A percentile compares a stretch with the other conserved stretches of the same genome.
Conservation (phyloP, 1,140 invertebrate genomes). For the Drosophila mauritiana region DNA sequence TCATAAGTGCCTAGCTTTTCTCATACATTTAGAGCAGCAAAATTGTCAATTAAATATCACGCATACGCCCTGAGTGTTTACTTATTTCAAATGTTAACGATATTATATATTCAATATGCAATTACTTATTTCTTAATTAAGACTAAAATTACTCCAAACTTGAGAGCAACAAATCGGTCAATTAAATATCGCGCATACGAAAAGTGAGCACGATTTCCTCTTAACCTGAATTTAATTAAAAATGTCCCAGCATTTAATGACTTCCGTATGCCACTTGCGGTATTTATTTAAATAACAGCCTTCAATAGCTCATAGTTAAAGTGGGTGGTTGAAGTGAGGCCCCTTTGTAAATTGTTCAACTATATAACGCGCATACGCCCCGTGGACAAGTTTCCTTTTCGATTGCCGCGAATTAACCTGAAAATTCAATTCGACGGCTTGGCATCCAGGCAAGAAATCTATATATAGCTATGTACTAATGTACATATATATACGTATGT, state of each 20-base stretch:
- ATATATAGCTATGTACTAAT: slow-evolving; percentile 26
- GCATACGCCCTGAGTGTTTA: neutral
- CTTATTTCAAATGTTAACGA: neutral
- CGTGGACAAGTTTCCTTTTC: slow-evolving; percentile 34
- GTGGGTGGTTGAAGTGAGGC: slow-evolving; percentile 6
- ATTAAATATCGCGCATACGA: slow-evolving; percentile 68
- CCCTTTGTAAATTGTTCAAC: slow-evolving; percentile 39
- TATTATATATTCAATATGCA: neutral
- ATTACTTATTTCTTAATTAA: slow-evolving; percentile 9
- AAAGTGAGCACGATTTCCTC: slow-evolving; percentile 27
- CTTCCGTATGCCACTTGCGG: slow-evolving; percentile 8
- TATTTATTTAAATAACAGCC: slow-evolving; percentile 33
- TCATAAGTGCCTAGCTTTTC: neutral
- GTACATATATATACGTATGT: slow-evolving; percentile 3
- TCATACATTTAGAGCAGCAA: neutral
- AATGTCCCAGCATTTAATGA: slow-evolving; percentile 15
- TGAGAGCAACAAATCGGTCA: slow-evolving; percentile 43
- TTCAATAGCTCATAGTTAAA: slow-evolving; percentile 25
- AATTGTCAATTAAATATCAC: neutral
- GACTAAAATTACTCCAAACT: neutral
- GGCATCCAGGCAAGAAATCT: slow-evolving; percentile 54
- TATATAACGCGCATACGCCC: slow-evolving; percentile 38
- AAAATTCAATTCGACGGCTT: slow-evolving; percentile 75
- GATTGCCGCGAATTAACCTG: slow-evolving; percentile 58
- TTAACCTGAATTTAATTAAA: slow-evolving; percentile 64